Evolutionary conservation across 35 echinoderm and acorn worm genomes (phyloP).

Genomic region (Apostichopus californicus): DNA sequence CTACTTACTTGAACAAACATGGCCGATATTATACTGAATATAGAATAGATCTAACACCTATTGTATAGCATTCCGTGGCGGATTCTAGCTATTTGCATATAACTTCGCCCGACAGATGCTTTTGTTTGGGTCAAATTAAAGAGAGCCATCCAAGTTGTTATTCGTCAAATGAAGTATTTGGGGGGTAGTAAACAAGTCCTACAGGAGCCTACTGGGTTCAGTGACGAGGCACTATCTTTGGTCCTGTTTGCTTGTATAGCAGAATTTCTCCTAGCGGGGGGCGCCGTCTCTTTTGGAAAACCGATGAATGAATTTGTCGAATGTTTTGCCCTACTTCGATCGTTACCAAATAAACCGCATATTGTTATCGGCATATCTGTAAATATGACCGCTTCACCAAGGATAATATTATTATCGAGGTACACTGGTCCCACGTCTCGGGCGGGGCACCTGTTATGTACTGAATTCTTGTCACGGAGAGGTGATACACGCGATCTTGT

Average conservation of each 20-base stretch:
- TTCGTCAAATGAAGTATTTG: not conserved
- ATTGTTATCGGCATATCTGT: slow-evolving; percentile 16
- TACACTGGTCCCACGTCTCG: not conserved
- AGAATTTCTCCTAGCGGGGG: slow-evolving; percentile 24
- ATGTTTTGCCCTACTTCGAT: slow-evolving; percentile 37
- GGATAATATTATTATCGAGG: slow-evolving; percentile 26
- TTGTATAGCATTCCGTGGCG: slow-evolving; percentile 29
- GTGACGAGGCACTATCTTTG: slow-evolving; percentile 11
- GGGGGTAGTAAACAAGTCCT: slow-evolving; percentile 16
- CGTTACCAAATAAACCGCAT: slow-evolving; percentile 3
- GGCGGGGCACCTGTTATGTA: slow-evolving; percentile 29
- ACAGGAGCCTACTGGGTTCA: not conserved
- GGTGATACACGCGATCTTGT: not conserved
- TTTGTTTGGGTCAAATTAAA: not conserved
- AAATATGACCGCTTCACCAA: slow-evolving; percentile 22
- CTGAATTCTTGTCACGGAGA: not conserved
- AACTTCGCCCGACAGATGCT: not conserved
- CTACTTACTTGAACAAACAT: slow-evolving; percentile 29
- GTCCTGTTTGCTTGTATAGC: slow-evolving; percentile 11
- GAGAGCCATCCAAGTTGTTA: slow-evolving; percentile 33
- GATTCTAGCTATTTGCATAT: slow-evolving; percentile 33
- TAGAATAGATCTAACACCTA: not conserved
- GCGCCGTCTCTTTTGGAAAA: not conserved
- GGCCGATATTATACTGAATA: not conserved
- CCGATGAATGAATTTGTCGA: slow-evolving; percentile 10